Evolutionary conservation across 2,888 invertebrate genomes (phyloP), one percentile per base, ranked within the genome.

Genomic region (Morpho achilles): DNA sequence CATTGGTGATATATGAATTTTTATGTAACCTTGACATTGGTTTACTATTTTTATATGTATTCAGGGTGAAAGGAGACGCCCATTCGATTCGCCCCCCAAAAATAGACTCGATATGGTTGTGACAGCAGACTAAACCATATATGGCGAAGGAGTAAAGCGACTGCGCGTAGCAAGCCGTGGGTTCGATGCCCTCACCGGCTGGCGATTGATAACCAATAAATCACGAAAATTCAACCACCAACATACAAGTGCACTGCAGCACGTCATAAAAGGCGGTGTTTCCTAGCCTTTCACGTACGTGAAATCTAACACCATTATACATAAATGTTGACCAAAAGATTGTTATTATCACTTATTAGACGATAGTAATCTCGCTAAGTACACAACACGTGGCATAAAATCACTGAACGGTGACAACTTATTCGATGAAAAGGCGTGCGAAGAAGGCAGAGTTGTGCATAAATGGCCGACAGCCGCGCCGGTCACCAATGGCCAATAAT

Each of bases 301-400:
- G 91, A 90, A 90, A 91, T 89, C 76, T 80, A 89, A 91, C 87
- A 91, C 91, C 88, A 60, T 59, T 61, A 54, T 76, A 76, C 63
- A 63, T 42, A 62, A 50, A 51, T 55, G 59, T 47, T 40, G 40
- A 54, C 50, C 32, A 51, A 53, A 51, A 55, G 54, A 45, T 58
- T 32, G 47, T 46, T 43, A 52, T 9, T 16, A 48, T 46, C 55
- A 60, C 58, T 54, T 45, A 40, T 55, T 43, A 41, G 8, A 5
- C n/a, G 8, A 32, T 16, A 42, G 41, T 22, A 56, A 52, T 57
- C 64, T 62, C 47, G 58, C 69, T 68, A 68, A 60, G 78, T 82
- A 77, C 80, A 87, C 81, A 79, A 85, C 89, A 89, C 89, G 89
- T 90, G 89, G 89, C 88, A 82, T 80, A 81, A 82, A 87, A 85